Evolutionary conservation across 2,888 invertebrate genomes (phyloP).

Genomic region (Therioaphis trifolii): DNA sequence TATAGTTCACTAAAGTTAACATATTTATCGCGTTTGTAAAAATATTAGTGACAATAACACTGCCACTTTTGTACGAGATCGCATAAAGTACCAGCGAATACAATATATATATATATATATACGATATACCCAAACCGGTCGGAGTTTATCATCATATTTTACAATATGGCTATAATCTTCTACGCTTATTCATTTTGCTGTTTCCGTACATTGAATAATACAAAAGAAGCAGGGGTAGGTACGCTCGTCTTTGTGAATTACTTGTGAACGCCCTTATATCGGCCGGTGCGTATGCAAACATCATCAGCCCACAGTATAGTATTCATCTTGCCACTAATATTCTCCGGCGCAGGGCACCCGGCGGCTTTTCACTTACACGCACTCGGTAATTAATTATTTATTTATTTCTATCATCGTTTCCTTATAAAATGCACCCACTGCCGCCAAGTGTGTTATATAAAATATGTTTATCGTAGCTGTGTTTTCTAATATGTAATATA

Average conservation of each 20-base stretch:
- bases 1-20: neutral
- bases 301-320: conserved; percentile 2
- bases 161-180: conserved; percentile 27
- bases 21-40: conserved; percentile 13
- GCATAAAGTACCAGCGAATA: neutral
- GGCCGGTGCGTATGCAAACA: conserved; percentile 22
- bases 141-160: conserved; percentile 32
- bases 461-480: neutral
- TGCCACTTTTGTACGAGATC: neutral
- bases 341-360: conserved; percentile 1
- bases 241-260: conserved; percentile 5
- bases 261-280: conserved; percentile 10
- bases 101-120: too few relatives aligned
- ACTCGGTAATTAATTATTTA: conserved; percentile 38
- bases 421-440: conserved; percentile 24
- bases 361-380: conserved; percentile 10
- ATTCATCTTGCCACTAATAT: conserved; percentile 29
- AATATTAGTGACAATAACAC: conserved; percentile 8
- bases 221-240: conserved; percentile 10
- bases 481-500: neutral
- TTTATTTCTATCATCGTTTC: conserved; percentile 37
- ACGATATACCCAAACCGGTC: too few relatives aligned
- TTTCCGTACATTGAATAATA: conserved; percentile 36
- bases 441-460: neutral
- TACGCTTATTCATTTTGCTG: conserved; percentile 34